phyloP scores from a whole-genome alignment of 2,888 invertebrate genomes.

The Harpagoxenus sublaevis region DNA sequence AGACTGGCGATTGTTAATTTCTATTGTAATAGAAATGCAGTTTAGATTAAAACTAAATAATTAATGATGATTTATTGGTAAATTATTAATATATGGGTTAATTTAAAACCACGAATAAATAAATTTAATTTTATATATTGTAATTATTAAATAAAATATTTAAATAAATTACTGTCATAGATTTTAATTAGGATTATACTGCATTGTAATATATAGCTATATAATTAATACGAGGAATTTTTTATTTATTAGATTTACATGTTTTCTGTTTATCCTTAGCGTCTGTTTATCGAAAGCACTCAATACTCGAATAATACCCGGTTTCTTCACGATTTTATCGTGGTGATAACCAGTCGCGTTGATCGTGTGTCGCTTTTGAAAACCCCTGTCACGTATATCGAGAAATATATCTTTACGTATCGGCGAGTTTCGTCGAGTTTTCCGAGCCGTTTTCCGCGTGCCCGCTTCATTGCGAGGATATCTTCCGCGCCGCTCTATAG shows the following conservation, averaged over 20 bases:
- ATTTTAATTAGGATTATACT: not conserved
- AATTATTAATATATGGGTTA: constrained; percentile 2
- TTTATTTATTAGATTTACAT: not conserved
- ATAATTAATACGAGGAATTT: not conserved
- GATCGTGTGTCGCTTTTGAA: constrained; percentile 15
- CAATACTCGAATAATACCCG: not conserved
- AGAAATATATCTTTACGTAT: constrained; percentile 38
- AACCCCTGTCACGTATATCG: constrained; percentile 31
- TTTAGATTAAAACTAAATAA: not conserved
- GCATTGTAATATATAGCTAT: not conserved
- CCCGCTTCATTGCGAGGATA: constrained; percentile 18
- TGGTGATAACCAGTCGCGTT: constrained; percentile 12
- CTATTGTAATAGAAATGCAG: not conserved
- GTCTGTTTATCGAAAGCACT: not conserved
- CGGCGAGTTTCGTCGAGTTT: constrained; percentile 20
- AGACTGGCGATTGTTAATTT: not conserved
- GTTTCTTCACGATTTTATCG: not conserved
- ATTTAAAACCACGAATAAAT: not conserved
- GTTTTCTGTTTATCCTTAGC: not conserved
- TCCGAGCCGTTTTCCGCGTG: constrained; percentile 24
- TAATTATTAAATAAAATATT: not conserved
- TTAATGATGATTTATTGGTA: not conserved
- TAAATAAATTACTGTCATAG: not conserved
- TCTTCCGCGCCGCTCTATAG: constrained; percentile 10
- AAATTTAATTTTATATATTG: not conserved